phyloP scores from a whole-genome alignment of 2,797 vertebrate species.

The Knipowitschia caucasica region DNA sequence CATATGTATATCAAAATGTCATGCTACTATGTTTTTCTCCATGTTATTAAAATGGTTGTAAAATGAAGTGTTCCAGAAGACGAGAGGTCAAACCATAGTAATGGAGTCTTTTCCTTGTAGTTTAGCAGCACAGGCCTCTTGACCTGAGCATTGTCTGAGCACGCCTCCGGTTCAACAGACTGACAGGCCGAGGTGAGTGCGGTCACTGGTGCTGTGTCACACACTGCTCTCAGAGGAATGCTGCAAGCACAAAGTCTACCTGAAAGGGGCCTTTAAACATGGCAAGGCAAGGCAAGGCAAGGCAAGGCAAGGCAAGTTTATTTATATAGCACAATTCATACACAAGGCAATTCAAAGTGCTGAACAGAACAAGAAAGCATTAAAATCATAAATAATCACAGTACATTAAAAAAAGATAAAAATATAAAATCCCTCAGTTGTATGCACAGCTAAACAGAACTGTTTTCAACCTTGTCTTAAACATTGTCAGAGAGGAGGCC shows the following conservation, averaged over 20 bases:
- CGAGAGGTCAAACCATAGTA: conserved; percentile 55
- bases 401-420: no score
- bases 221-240: conserved; percentile 54
- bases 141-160: conserved; percentile 62
- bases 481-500: no score
- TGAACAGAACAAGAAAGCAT: no score
- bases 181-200: conserved; percentile 57
- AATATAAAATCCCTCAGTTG: no score
- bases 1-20: neutral
- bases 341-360: no score
- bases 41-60: conserved; percentile 40
- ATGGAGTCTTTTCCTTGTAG: conserved; percentile 58
- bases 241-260: conserved; percentile 41
- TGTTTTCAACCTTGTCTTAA: no score
- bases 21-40: conserved; percentile 30
- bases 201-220: conserved; percentile 53
- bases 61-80: conserved; percentile 37
- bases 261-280: conserved; percentile 46
- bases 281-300: no score
- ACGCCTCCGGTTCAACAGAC: conserved; percentile 52
- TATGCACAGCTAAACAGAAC: no score
- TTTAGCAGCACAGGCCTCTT: conserved; percentile 51
- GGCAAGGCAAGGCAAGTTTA: no score
- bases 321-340: no score
- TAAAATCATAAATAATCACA: no score